These are phyloP conservation scores for Parasteatoda tepidariorum DNA, from an alignment of 1,140 invertebrate genomes.

Conservation along the genomic window DNA sequence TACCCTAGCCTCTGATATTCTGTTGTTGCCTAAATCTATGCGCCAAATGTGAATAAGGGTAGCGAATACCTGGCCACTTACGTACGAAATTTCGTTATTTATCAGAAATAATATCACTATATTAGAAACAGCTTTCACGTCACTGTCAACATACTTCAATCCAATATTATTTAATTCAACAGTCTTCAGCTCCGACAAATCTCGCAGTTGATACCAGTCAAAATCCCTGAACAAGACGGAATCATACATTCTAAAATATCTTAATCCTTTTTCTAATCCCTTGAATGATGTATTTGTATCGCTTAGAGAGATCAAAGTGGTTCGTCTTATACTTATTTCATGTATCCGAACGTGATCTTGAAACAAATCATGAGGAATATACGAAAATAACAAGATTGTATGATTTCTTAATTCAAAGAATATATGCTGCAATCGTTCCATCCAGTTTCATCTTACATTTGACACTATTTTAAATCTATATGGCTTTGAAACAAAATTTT, in stretches of 20 bases:
- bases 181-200: neutral
- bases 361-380: no score
- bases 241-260: neutral
- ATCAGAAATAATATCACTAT: neutral
- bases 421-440: no score
- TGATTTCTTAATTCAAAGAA: no score
- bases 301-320: neutral
- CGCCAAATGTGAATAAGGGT: neutral
- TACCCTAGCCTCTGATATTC: neutral
- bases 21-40: neutral
- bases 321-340: no score
- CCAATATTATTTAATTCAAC: neutral
- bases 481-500: no score
- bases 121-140: neutral
- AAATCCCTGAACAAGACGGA: neutral
- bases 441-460: no score
- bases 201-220: neutral
- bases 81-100: neutral
- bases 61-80: neutral
- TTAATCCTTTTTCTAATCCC: neutral
- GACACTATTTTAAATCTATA: no score
- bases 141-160: neutral
- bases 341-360: no score
- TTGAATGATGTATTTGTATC: constrained; percentile 6
- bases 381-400: no score